Evolutionary conservation across 2,113 vertebrate species (phyloP), one percentile per base, ranked within the genome.

Genomic region (Sialia sialis): DNA sequence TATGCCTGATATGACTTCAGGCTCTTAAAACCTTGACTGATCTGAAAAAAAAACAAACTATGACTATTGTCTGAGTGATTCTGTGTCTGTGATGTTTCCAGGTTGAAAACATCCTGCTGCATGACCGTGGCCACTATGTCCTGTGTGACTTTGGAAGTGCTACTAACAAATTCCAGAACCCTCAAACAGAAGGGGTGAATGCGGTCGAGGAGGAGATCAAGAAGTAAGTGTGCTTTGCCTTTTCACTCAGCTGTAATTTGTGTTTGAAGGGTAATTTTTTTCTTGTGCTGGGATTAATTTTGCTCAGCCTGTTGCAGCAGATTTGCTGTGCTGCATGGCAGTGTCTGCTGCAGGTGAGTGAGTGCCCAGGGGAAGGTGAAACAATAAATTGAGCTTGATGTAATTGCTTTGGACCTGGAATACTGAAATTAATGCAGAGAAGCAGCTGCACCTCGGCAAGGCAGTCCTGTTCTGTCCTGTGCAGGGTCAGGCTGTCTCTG

Each of bases 91-190:
- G 68, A 21, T 94, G 74, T 95, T 89, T 78, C 19, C 84, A 99
- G 99, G 99, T 99, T 94, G 99, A 99, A 95, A 99, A 99, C 97
- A 99, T 99, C 96, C 98, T 99, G 89, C 98, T 99, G 44, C 99
- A 99, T 23, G 99, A 99, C 88, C 98, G 98, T 72, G 99, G 99
- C 92, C 99, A 99, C 94, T 99, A 99, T 3, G 99, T 99, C 78
- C 98, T 99, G 51, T 99, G 99, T 97, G 99, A 99, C 96, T 99
- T 99, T 94, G 99, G 99, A 85, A 99, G 99, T 25, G 99, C 99
- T 87, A 99, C 98, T 18, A 99, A 99, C 96, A 98, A 95, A 89
- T 99, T 99, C 93, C 99, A 99, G 98, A 99, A 99, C 94, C 99
- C 99, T 55, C 99, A 99, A 32, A 96, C 97, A 19, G 99, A 99